Conservation (phyloP, 2,113 vertebrate genomes). For the Dromaius novaehollandiae region DNA sequence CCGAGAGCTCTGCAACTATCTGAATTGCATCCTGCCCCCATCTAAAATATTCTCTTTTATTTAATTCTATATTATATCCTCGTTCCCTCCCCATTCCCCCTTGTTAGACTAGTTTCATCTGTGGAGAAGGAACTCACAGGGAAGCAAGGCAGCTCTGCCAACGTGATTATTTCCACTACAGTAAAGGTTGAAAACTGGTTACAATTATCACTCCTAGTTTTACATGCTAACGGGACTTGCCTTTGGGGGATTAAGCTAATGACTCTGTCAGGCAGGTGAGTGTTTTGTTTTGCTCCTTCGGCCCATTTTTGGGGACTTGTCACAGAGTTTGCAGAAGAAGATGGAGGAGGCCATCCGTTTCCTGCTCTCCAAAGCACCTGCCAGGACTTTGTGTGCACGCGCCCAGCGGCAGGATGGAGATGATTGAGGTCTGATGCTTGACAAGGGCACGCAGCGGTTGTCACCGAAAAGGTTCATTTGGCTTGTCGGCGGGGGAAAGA, state of each 20-base stretch:
- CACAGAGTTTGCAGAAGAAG: background rate
- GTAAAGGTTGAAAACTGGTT: constrained; percentile 14
- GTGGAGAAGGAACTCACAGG: background rate
- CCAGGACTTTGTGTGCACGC: accelerated
- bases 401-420: too few species aligned
- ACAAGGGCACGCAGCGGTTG: background rate
- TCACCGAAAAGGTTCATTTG: background rate
- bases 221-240: constrained; percentile 38
- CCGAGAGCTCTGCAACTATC: background rate
- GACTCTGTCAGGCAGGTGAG: constrained; percentile 30
- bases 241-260: constrained; percentile 35
- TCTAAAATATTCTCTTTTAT: background rate
- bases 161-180: constrained; percentile 42
- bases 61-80: background rate
- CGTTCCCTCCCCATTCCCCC: background rate
- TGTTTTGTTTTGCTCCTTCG: constrained; percentile 28
- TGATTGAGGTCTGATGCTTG: background rate
- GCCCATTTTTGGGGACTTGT: constrained; percentile 15
- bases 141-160: background rate
- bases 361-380: background rate
- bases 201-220: constrained; percentile 43
- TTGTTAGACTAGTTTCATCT: background rate
- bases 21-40: background rate
- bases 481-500: background rate
- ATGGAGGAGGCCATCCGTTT: background rate